Conservation (phyloP, 2,888 invertebrate species). For the Iphiclides podalirius region DNA sequence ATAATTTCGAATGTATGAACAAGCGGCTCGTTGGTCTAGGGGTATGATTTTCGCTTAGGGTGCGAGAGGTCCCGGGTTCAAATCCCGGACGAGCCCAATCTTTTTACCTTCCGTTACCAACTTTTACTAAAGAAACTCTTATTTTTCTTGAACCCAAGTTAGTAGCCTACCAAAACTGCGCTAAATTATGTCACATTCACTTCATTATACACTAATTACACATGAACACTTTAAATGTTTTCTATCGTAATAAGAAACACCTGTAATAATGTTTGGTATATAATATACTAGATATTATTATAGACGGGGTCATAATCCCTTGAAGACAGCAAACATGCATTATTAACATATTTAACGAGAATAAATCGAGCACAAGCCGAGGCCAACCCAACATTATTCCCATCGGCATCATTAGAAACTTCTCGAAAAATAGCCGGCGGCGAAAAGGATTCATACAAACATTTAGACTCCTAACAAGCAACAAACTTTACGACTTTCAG, state of each 20-base stretch:
- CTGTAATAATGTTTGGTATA: too few species aligned
- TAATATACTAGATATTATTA: too few species aligned
- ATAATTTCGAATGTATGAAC: too few species aligned
- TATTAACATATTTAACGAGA: neutral
- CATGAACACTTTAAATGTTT: too few species aligned
- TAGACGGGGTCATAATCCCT: too few species aligned
- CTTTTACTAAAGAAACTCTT: too few species aligned
- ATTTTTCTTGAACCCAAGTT: too few species aligned
- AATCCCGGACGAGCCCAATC: conserved; percentile 78
- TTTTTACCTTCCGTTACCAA: too few species aligned
- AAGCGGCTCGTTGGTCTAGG: conserved; percentile 78
- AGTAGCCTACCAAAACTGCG: too few species aligned
- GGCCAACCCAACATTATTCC: neutral
- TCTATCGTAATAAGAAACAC: too few species aligned
- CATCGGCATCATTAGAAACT: conserved; percentile 14
- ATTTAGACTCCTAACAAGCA: conserved; percentile 16
- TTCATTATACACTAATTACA: too few species aligned
- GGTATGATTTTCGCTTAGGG: conserved; percentile 81
- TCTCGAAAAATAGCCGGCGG: conserved; percentile 18
- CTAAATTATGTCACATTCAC: too few species aligned
- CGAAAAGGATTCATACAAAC: conserved; percentile 17
- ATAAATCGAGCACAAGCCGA: conserved; percentile 1
- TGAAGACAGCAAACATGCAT: neutral
- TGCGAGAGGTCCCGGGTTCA: conserved; percentile 82
- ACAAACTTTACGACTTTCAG: conserved; percentile 13